phyloP scores from a whole-genome alignment of 1,140 invertebrate species.

The Euglossa dilemma region DNA sequence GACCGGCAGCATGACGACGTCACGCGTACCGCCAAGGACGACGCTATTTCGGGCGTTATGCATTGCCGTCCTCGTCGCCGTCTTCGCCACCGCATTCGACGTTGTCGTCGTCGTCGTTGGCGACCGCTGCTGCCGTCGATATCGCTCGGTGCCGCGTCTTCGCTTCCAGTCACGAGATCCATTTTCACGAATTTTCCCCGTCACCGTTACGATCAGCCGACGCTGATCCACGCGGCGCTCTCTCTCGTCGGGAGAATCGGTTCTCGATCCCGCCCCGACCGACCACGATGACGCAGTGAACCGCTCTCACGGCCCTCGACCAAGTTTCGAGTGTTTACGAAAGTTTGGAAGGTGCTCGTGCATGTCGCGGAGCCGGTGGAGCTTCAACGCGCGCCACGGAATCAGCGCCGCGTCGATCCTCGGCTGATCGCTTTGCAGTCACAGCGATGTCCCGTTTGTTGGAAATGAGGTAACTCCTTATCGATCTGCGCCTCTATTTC shows the following conservation, averaged over 20 bases:
- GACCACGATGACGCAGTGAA: slow-evolving; percentile 41
- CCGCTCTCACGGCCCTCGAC: neutral
- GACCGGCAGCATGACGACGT: slow-evolving; percentile 73
- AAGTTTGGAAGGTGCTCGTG: slow-evolving; percentile 16
- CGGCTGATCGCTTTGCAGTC: neutral
- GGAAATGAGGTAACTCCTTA: slow-evolving; percentile 39
- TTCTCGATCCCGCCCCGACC: neutral
- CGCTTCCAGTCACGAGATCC: slow-evolving; percentile 22
- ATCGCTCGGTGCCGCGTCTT: neutral
- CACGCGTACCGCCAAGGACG: slow-evolving; percentile 76
- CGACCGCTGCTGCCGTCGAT: slow-evolving; percentile 6
- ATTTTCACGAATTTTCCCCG: slow-evolving; percentile 30
- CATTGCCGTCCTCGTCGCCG: slow-evolving; percentile 63
- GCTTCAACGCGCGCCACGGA: neutral
- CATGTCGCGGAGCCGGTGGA: neutral
- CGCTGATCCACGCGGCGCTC: neutral
- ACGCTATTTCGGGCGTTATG: slow-evolving; percentile 75
- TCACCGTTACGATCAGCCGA: slow-evolving; percentile 16
- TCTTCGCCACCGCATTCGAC: slow-evolving; percentile 48
- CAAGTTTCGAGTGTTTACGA: slow-evolving; percentile 36
- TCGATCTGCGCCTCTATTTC: slow-evolving; percentile 13
- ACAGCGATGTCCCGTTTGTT: neutral
- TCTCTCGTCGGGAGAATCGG: slow-evolving; percentile 2
- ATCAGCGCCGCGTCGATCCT: neutral
- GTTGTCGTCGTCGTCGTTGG: slow-evolving; percentile 54